Conservation (phyloP, 2,888 invertebrate species). For the Caradrina clavipalpis region DNA sequence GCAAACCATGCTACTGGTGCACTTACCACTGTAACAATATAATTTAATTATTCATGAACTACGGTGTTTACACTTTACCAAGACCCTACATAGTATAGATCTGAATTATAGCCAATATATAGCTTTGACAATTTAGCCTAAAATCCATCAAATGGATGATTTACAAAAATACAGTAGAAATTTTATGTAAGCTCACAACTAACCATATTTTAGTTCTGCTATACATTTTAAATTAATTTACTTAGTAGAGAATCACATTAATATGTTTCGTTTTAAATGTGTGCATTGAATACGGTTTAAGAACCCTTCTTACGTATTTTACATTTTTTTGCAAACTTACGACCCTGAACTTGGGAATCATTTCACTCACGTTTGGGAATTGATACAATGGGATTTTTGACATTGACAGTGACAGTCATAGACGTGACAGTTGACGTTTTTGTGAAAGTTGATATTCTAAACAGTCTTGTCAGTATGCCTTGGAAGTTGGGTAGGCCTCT, state of each 20-base stretch:
- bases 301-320: conserved; percentile 20
- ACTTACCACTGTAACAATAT: conserved; percentile 68
- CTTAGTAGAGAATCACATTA: conserved; percentile 31
- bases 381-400: background rate
- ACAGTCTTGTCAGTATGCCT: background rate
- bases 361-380: too few relatives aligned
- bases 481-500: too few relatives aligned
- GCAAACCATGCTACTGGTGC: conserved; percentile 74
- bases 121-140: background rate
- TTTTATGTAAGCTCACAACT: conserved; percentile 23
- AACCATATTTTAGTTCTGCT: conserved; percentile 84
- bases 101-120: background rate
- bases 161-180: background rate
- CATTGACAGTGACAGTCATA: conserved; percentile 35
- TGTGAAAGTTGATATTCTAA: conserved; percentile 31
- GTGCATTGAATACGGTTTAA: conserved; percentile 57
- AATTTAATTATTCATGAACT: background rate
- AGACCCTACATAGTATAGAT: too few relatives aligned
- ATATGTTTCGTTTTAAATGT: conserved; percentile 54
- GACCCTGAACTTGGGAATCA: conserved; percentile 53
- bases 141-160: background rate
- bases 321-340: conserved; percentile 53
- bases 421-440: background rate
- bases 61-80: background rate
- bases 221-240: conserved; percentile 78